phyloP scores from a whole-genome alignment of 2,888 invertebrate species.

The Metallyticus violacea region DNA sequence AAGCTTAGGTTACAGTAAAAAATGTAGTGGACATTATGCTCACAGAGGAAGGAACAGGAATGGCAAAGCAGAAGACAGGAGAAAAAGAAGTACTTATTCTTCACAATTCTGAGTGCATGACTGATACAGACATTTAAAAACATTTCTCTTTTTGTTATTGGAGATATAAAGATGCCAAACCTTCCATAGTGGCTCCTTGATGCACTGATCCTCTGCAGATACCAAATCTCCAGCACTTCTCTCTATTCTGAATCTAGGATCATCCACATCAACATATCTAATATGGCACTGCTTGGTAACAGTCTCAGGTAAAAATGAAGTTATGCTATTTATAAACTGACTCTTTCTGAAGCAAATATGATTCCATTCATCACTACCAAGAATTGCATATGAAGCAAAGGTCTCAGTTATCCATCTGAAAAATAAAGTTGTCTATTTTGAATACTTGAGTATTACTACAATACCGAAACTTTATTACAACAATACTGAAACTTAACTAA shows the following conservation, averaged over 20 bases:
- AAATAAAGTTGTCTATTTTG: too few relatives aligned
- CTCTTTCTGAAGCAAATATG: conserved; percentile 77
- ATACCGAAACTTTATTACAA: too few relatives aligned
- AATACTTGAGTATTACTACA: too few relatives aligned
- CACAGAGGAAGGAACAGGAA: too few relatives aligned
- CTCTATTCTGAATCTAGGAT: conserved; percentile 69
- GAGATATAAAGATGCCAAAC: conserved; percentile 43
- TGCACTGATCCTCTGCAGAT: conserved; percentile 73
- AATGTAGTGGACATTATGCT: too few relatives aligned
- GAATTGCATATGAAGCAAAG: conserved; percentile 83
- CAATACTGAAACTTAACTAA: too few relatives aligned
- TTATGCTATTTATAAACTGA: conserved; percentile 75
- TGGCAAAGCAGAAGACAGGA: too few relatives aligned
- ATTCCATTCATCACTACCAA: conserved; percentile 57
- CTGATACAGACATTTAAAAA: too few relatives aligned
- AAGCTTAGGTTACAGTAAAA: too few relatives aligned
- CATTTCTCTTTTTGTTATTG: too few relatives aligned
- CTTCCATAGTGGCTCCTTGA: conserved; percentile 80
- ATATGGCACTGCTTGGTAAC: conserved; percentile 72
- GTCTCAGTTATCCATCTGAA: conserved; percentile 77
- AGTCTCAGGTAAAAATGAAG: conserved; percentile 72
- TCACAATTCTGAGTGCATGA: too few relatives aligned
- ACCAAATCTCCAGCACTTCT: conserved; percentile 77
- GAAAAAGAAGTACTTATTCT: too few relatives aligned
- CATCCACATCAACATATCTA: conserved; percentile 74